Evolutionary conservation across 2,888 invertebrate genomes (phyloP).

Genomic region (Muscina levida): DNA sequence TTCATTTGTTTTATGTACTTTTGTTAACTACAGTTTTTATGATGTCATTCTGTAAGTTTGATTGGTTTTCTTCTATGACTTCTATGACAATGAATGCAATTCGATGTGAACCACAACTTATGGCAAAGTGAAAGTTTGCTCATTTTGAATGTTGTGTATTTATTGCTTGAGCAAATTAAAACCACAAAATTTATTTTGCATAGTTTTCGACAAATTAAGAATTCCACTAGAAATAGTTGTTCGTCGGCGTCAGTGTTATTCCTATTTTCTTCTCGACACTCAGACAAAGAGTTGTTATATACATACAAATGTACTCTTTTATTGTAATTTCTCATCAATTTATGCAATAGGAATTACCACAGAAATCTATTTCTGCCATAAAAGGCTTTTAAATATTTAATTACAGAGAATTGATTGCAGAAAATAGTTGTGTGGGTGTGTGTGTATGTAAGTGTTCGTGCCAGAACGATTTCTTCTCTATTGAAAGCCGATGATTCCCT

Average conservation of each 20-base stretch:
- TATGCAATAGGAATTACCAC: constrained; percentile 40
- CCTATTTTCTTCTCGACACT: background rate
- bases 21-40: constrained; percentile 23
- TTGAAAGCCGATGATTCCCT: too few species aligned
- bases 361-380: constrained; percentile 38
- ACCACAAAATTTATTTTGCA: constrained; percentile 46
- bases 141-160: background rate
- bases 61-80: constrained; percentile 2
- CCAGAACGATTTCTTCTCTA: too few species aligned
- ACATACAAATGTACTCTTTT: background rate
- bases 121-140: constrained; percentile 5
- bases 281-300: background rate
- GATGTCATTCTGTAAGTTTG: constrained; percentile 18
- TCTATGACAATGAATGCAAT: too few species aligned
- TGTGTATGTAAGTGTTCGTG: background rate
- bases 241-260: background rate
- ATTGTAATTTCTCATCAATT: constrained; percentile 15
- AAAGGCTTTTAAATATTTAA: constrained; percentile 41
- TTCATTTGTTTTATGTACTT: too few species aligned
- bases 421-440: background rate
- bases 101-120: background rate
- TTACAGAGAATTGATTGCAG: constrained; percentile 34
- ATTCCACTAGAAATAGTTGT: constrained; percentile 3
- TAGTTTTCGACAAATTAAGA: constrained; percentile 32
- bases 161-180: constrained; percentile 37